Percentiles rank a stretch among this genome's conserved stretches.
phyloP scores from a whole-genome alignment of 2,113 vertebrate species.

The Sitta europaea region DNA sequence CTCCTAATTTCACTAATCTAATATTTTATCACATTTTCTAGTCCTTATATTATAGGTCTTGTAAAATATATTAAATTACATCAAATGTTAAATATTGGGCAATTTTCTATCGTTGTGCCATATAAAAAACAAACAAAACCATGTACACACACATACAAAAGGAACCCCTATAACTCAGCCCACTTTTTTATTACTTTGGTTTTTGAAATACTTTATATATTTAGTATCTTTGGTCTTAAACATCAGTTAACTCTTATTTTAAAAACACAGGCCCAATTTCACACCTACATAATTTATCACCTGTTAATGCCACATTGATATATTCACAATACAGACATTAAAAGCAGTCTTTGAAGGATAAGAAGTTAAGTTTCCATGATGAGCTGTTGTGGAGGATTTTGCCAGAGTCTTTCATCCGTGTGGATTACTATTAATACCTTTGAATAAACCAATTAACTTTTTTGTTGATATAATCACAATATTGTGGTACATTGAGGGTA shows the following conservation, averaged over 20 bases:
- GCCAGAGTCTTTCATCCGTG: background rate
- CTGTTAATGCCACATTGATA: background rate
- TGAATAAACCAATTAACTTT: background rate
- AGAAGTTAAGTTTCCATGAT: background rate
- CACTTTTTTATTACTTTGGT: background rate
- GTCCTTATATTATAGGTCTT: background rate
- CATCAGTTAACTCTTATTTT: background rate
- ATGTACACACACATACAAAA: background rate
- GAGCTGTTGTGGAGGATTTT: background rate
- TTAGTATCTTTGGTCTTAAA: background rate
- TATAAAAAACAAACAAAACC: background rate
- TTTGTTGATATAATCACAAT: background rate
- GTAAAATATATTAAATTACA: background rate
- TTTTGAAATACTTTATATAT: background rate
- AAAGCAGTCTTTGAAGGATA: background rate
- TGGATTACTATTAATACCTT: background rate
- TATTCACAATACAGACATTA: background rate
- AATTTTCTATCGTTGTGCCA: accelerated
- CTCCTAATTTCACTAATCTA: background rate
- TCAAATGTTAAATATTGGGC: background rate
- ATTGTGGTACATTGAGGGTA: background rate
- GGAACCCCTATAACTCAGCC: too few species aligned
- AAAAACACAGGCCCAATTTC: background rate
- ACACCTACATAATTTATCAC: background rate
- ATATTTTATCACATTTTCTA: background rate